Percentiles rank a stretch among this genome's conserved stretches.
Evolutionary conservation across 2,888 invertebrate genomes (phyloP).

Genomic region (Eudasyphora cyanicolor): DNA sequence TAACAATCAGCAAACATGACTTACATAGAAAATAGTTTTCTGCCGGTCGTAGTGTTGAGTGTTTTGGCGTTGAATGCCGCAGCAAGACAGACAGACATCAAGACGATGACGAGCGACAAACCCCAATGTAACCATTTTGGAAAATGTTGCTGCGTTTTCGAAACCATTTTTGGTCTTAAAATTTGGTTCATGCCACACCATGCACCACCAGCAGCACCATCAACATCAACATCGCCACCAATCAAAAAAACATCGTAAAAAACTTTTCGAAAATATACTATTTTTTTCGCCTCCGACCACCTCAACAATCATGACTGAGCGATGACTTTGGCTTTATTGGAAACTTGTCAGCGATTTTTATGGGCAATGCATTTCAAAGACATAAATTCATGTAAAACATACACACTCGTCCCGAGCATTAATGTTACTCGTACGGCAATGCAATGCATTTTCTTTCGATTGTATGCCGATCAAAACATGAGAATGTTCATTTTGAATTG

Average conservation of each 20-base stretch:
- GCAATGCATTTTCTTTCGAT: slow-evolving; percentile 16
- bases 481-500: slow-evolving; percentile 33
- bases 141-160: slow-evolving; percentile 19
- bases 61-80: slow-evolving; percentile 6
- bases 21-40: slow-evolving; percentile 41
- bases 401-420: neutral
- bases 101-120: slow-evolving; percentile 30
- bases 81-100: neutral
- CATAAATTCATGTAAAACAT: slow-evolving; percentile 18
- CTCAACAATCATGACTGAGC: slow-evolving; percentile 46
- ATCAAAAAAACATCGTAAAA: neutral
- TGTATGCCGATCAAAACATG: slow-evolving; percentile 22
- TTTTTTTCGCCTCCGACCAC: slow-evolving; percentile 6
- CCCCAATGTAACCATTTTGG: slow-evolving; percentile 32
- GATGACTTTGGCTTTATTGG: slow-evolving; percentile 64
- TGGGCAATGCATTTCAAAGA: slow-evolving; percentile 50
- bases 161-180: slow-evolving; percentile 59
- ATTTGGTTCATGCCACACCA: slow-evolving; percentile 50
- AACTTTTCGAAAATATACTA: slow-evolving; percentile 29
- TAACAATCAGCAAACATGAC: slow-evolving; percentile 46
- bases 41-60: slow-evolving; percentile 13
- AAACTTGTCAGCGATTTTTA: slow-evolving; percentile 57
- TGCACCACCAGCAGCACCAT: no score
- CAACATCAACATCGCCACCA: neutral
- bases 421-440: no score